Evolutionary conservation across 2,113 vertebrate species (phyloP).

Genomic region (Amazona guildingii): DNA sequence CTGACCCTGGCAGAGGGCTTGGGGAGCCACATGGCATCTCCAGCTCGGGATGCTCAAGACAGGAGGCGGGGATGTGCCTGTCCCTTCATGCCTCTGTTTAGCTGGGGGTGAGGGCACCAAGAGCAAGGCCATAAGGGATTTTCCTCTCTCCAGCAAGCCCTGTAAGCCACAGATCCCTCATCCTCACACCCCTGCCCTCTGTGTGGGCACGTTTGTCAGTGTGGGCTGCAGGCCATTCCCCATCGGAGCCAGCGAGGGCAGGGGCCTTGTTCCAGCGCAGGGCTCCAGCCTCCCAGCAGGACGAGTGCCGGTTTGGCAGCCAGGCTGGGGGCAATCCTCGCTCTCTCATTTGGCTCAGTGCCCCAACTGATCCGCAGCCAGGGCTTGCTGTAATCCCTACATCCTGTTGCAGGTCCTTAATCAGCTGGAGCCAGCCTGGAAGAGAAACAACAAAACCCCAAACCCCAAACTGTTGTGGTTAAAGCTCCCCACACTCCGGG

Average conservation of each 20-base stretch:
- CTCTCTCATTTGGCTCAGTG: slow-evolving; percentile 67
- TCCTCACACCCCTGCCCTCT: neutral
- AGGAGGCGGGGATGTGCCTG: neutral
- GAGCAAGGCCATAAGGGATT: rapidly evolving
- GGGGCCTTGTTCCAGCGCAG: neutral
- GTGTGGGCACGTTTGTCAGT: neutral
- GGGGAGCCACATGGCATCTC: neutral
- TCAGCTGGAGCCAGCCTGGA: slow-evolving; percentile 73
- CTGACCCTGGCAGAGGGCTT: neutral
- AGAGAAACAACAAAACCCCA: neutral
- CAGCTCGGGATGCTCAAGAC: neutral
- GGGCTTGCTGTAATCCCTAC: slow-evolving; percentile 77
- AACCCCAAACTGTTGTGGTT: neutral
- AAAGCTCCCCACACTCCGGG: neutral
- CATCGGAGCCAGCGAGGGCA: slow-evolving; percentile 5
- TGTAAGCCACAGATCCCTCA: neutral
- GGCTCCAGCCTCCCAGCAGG: slow-evolving; percentile 28
- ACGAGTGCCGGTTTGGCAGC: slow-evolving; percentile 51
- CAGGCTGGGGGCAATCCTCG: slow-evolving; percentile 52
- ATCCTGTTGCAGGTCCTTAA: slow-evolving; percentile 84
- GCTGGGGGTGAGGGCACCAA: neutral
- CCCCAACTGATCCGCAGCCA: slow-evolving; percentile 74
- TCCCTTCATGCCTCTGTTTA: neutral
- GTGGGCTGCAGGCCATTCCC: slow-evolving; percentile 33
- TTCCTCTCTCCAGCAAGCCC: neutral